Conservation (phyloP, 64 coral and sea anemone genomes). For the Orbicella faveolata region DNA sequence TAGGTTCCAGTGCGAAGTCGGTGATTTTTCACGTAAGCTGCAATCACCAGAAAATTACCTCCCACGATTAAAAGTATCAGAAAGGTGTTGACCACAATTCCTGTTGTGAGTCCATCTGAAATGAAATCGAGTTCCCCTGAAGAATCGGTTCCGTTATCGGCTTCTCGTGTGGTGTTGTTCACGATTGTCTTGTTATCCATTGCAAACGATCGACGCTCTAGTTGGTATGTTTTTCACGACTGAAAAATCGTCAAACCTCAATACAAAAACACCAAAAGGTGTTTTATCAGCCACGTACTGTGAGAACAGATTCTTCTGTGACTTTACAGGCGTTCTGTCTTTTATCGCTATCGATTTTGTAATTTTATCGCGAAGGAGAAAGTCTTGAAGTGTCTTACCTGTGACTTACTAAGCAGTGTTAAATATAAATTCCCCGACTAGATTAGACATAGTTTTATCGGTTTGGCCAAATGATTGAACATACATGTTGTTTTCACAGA, state of each 20-base stretch:
- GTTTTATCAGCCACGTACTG: not conserved
- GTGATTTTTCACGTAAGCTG: slow-evolving; percentile 62
- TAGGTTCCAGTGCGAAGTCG: slow-evolving; percentile 77
- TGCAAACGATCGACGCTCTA: not conserved
- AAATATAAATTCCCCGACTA: no score
- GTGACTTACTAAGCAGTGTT: no score
- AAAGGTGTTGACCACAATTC: not conserved
- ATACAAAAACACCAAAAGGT: not conserved
- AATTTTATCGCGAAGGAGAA: no score
- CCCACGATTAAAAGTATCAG: slow-evolving; percentile 50
- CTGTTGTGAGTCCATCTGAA: not conserved
- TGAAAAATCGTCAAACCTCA: not conserved
- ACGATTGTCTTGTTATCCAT: not conserved
- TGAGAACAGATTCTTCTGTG: not conserved
- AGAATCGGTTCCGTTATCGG: not conserved
- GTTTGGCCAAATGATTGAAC: no score
- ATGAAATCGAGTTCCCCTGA: not conserved
- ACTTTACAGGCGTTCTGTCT: no score
- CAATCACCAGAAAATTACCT: slow-evolving; percentile 73
- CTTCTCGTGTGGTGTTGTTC: not conserved
- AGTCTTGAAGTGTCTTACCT: no score
- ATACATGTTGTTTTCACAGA: no score
- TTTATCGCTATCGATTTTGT: no score
- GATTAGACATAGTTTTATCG: no score
- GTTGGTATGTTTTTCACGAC: not conserved